Percentiles rank a stretch among this genome's conserved stretches.
Conservation (phyloP, 2,888 invertebrate genomes). For the Cosmorhoe ocellata region DNA sequence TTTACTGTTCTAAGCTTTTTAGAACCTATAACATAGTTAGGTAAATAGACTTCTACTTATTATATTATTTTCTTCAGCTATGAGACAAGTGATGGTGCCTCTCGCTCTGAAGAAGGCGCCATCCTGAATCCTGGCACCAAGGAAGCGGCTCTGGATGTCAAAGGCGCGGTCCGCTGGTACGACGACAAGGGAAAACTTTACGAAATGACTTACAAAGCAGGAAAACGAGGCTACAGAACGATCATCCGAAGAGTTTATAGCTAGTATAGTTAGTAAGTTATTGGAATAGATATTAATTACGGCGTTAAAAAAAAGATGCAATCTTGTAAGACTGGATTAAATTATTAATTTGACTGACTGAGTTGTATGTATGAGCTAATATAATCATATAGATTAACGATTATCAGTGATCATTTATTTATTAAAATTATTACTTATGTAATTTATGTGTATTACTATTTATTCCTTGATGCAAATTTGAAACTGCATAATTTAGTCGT, state of each 20-base stretch:
- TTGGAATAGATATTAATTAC: background rate
- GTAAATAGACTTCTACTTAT: no score
- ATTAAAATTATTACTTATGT: conserved; percentile 18
- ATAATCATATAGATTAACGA: no score
- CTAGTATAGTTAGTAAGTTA: conserved; percentile 16
- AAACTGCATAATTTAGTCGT: no score
- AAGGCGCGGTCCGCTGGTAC: conserved; percentile 75
- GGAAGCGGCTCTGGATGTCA: conserved; percentile 65
- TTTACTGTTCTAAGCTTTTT: no score
- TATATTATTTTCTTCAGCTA: conserved; percentile 65
- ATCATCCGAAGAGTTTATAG: conserved; percentile 64
- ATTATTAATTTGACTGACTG: conserved; percentile 25
- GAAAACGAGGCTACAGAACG: conserved; percentile 74
- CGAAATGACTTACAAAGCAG: conserved; percentile 78
- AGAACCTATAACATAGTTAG: no score
- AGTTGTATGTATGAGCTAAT: conserved; percentile 1
- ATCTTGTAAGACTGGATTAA: conserved; percentile 31
- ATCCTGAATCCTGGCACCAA: conserved; percentile 64
- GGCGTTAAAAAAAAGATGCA: background rate
- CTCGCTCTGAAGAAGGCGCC: conserved; percentile 74
- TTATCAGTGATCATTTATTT: conserved; percentile 19
- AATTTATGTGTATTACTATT: conserved; percentile 10
- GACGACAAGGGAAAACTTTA: conserved; percentile 73
- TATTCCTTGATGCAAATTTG: background rate
- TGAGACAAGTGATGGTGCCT: conserved; percentile 78